phyloP scores from a whole-genome alignment of 2,888 invertebrate species.

The Netelia virgata region DNA sequence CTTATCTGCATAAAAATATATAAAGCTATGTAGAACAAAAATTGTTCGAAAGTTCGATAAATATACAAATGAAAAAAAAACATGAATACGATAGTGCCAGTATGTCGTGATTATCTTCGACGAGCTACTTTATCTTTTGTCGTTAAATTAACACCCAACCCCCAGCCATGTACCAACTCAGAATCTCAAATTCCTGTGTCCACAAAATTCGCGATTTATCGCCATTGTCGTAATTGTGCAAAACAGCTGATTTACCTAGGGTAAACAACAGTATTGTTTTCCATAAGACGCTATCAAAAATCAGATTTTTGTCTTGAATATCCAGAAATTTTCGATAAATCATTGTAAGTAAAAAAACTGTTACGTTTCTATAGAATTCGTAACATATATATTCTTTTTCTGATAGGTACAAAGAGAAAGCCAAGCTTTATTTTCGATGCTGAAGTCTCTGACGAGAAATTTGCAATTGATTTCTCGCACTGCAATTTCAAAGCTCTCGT shows the following conservation, averaged over 20 bases:
- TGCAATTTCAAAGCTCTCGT: neutral
- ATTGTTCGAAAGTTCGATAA: too few relatives aligned
- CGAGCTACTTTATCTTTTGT: neutral
- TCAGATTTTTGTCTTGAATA: neutral
- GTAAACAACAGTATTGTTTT: neutral
- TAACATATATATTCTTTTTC: too few relatives aligned
- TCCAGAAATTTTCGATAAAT: neutral
- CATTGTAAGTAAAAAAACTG: neutral
- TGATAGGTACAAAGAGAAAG: neutral
- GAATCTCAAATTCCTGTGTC: neutral
- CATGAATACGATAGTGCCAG: too few relatives aligned
- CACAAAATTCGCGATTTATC: neutral
- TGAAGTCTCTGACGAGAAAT: neutral
- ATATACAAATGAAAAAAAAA: too few relatives aligned
- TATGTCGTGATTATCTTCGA: neutral
- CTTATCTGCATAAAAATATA: neutral
- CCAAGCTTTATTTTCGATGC: neutral
- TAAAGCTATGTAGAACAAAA: too few relatives aligned
- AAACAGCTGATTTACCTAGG: neutral
- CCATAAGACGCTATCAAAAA: neutral
- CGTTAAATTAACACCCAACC: neutral
- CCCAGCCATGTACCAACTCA: neutral
- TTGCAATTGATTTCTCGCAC: neutral
- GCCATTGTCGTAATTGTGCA: neutral
- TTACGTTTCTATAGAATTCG: neutral